phyloP scores from a whole-genome alignment of 2,797 vertebrate species.

The Adrianichthys oophorus region DNA sequence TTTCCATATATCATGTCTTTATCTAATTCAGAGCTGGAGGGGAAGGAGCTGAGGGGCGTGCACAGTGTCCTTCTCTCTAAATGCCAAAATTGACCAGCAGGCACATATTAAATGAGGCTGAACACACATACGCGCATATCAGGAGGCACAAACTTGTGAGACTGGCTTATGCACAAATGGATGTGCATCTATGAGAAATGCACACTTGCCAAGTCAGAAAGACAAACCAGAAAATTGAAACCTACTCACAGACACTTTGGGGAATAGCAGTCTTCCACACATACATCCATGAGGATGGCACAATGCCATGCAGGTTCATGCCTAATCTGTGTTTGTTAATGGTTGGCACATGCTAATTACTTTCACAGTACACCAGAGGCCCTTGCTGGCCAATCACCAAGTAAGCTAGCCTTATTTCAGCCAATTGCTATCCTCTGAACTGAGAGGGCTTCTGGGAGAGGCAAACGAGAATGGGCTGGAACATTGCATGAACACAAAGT shows the following conservation, averaged over 20 bases:
- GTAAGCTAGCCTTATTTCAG: conserved; percentile 67
- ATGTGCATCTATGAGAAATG: conserved; percentile 32
- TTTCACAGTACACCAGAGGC: conserved; percentile 81
- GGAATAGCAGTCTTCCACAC: conserved; percentile 64
- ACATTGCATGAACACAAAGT: conserved; percentile 29
- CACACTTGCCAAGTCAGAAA: conserved; percentile 56
- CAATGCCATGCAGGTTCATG: conserved; percentile 85
- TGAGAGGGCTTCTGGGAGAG: conserved; percentile 66
- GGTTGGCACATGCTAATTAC: conserved; percentile 98
- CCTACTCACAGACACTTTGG: conserved; percentile 54
- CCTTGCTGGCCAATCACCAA: conserved; percentile 78
- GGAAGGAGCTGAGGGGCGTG: conserved; percentile 84
- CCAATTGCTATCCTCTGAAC: conserved; percentile 75
- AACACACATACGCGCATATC: conserved; percentile 49
- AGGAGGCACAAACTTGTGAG: conserved; percentile 26
- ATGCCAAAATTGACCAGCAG: conserved; percentile 75
- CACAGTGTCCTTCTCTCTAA: conserved; percentile 78
- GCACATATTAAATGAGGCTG: conserved; percentile 72
- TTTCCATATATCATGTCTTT: conserved; percentile 98
- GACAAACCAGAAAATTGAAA: conserved; percentile 60
- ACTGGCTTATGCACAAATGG: conserved; percentile 36
- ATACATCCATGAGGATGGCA: conserved; percentile 80
- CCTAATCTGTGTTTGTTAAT: conserved; percentile 96
- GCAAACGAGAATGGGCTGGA: conserved; percentile 66
- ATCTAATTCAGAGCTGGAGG: conserved; percentile 94